Evolutionary conservation across 2,888 invertebrate genomes (phyloP), one percentile per base, ranked within the genome.

Genomic region (Catotricha subobsoleta): DNA sequence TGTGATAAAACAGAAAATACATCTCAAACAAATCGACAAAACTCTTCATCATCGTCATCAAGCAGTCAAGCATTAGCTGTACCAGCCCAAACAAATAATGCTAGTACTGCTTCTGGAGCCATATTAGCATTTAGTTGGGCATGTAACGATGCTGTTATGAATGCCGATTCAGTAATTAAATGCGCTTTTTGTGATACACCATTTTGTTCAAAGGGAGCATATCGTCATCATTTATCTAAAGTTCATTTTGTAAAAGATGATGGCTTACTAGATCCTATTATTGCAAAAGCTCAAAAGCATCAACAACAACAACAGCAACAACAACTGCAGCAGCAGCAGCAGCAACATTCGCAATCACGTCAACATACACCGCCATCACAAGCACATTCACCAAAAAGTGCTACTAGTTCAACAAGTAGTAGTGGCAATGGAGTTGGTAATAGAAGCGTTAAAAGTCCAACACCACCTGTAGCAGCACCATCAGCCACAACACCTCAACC

Each of bases 161-260:
- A 83, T 1, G 72, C 76, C 10, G 86, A 87, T 54, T 81, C 86
- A 21, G 80, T 87, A 45, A 87, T 91, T 76, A 91, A 91, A 63
- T 91, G 91, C 64, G 87, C 90, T 41, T 82, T 88, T 56, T 91
- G 91, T 67, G 91, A 91, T 64, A 90, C 90, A 19, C 88, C 90
- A 20, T 94, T 94, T 61, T 87, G 90, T 50, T 92, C 94, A 30
- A 94, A 92, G 65, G 94, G 92, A 41, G 92, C 94, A 10, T 94
- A 92, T 64, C 74, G 95, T 54, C 94, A 94, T 62, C 95, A 95
- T 56, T 67, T 94, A 52, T 91, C 88, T 37, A 91, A 91, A 65
- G 87, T 88, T 79, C 91, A 91, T 62, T 90, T 91, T 58, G 86
- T 90, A 44, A 90, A 90, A 59, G 90, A 90, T 54, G 83, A 84